Base-by-base conservation (phyloP, 2,888 invertebrate genomes). In the Mythimna vitellina region DNA sequence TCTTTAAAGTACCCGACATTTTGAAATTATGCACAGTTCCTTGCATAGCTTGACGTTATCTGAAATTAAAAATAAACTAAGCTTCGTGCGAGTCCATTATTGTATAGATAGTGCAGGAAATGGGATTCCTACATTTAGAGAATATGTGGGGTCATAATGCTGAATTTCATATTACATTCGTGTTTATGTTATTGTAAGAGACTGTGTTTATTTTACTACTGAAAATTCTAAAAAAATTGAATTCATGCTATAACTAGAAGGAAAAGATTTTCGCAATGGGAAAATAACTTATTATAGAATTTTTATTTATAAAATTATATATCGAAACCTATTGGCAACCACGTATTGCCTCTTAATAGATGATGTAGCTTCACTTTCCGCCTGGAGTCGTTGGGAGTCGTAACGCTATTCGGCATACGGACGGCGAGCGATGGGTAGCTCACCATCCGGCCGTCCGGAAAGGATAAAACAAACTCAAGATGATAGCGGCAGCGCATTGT, bases 51-150 rank as follows among this genome's bases (percentile, higher is more conserved):
- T 73, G 82, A 84, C 84, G 82, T 84, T 82, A 82, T 82, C 82
- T 82, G 46, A 82, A 82, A 84, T 82, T 84, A 82, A 82, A 82
- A 84, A 81, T 68, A 82, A 82, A 78, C 82, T 84, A 65, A 68
- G 72, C 51, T 75, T 74, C 78, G 74, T 74, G 70, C 61, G 70
- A 63, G 73, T 58, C 62, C 62, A 68, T 83, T 80, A 83, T 71
- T 73, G 73, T 71, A 42, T 35, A 60, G 62, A 76, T 69, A 54
- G 70, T 62, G 70, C 65, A 62, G 46, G 46, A 70, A 69, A 70
- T 49, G 49, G 22, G 35, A 72, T 53, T 54, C 65, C 58, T 54
- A 56, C 57, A 66, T 65, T 73, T 60, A 71, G 38, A 35, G 46
- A 68, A 60, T n/a, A 58, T 70, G 51, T 73, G 69, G 49, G 38